Percentiles rank a stretch among this genome's conserved stretches.
These are phyloP conservation scores for Odocoileus virginianus DNA, from an alignment of 2,113 vertebrate genomes.

Conservation along the genomic window DNA sequence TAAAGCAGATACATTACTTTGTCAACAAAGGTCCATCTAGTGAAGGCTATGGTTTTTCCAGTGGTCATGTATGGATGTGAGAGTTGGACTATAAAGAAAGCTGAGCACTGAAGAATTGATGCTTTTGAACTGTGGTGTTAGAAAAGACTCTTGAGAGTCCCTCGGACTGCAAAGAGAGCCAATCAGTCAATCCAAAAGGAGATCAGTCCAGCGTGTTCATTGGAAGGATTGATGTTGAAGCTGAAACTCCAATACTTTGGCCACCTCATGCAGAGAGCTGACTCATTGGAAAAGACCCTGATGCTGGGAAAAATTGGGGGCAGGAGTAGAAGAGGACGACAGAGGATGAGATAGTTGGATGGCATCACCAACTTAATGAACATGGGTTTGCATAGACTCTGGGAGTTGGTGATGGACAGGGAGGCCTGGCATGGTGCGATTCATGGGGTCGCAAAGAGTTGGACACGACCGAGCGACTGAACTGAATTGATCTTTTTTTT, in stretches of 20 bases:
- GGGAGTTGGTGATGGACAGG: not conserved
- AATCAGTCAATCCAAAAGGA: not conserved
- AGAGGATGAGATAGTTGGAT: not conserved
- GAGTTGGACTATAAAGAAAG: not conserved
- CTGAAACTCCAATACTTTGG: not conserved
- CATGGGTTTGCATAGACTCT: not conserved
- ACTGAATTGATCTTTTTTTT: not conserved
- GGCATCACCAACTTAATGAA: not conserved
- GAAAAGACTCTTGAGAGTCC: not conserved
- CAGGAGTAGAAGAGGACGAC: rapidly evolving
- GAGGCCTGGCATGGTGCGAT: rapidly evolving
- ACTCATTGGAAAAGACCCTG: not conserved
- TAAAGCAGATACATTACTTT: not conserved
- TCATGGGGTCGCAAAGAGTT: rapidly evolving
- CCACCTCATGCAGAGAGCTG: not conserved
- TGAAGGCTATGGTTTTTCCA: not conserved
- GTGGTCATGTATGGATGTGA: not conserved
- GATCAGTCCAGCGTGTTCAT: not conserved
- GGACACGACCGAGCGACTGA: rapidly evolving
- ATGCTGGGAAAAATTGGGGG: not conserved
- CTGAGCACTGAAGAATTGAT: not conserved
- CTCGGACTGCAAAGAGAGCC: not conserved
- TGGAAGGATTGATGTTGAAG: not conserved
- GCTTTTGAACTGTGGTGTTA: not conserved
- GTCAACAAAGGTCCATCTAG: not conserved